Evolutionary conservation across 2,113 vertebrate genomes (phyloP), one percentile per base, ranked within the genome.

Genomic region (Gyps fulvus): DNA sequence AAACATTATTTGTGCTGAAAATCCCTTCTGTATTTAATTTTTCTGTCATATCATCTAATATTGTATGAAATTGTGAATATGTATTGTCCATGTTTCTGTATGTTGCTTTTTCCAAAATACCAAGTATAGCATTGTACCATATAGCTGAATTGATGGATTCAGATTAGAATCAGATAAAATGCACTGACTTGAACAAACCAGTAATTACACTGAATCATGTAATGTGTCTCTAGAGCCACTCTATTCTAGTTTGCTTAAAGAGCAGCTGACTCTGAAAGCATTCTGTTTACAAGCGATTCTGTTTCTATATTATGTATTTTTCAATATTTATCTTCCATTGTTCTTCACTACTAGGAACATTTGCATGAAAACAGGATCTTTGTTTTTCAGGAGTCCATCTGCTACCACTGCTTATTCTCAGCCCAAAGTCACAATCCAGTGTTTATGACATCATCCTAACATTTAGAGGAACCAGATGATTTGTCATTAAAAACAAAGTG

Each of bases 381-480:
- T 97, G 40, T 86, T 97, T 96, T 89, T 93, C 29, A 32, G 86
- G 83, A 94, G 61, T 89, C 96, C 97, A 98, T 97, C 98, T 98
- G 96, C 94, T 98, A 47, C 43, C 66, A 52, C 62, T 96, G 70
- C 72, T 97, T 97, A 80, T 95, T 97, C 94, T 95, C 78, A 97
- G 83, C 93, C 82, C 55, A 43, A 95, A 97, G 93, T 96, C 88
- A 95, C 90, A 95, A 96, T 83, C 36, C 38, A 43, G 43, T 50
- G 43, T 92, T 94, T 7, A 45, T 97, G 95, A 96, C 83, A 97
- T 95, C 95, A 97, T 93, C 82, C 50, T 89, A 82, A 95, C 80
- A 85, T 95, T 97, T 86, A 97, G 91, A 96, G 77, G 62, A 97
- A 38, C 50, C 38, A 96, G 96, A 91, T 62, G 47, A 97, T 90